A percentile compares a stretch with the other conserved stretches of the same genome.
phyloP scores from a whole-genome alignment of 1,140 invertebrate genomes.

The Pogonus chalceus region DNA sequence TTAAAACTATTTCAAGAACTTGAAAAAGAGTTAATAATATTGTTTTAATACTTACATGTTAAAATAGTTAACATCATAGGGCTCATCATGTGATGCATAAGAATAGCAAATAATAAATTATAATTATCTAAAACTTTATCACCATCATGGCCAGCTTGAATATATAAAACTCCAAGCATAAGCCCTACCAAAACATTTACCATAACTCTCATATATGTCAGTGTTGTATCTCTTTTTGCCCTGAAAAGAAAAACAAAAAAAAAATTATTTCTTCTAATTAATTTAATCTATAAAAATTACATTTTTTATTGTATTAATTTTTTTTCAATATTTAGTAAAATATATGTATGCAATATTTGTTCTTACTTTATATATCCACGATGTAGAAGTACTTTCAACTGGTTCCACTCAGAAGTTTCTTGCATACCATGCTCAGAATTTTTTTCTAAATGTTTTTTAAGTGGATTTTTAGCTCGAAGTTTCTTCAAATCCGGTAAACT shows the following conservation, averaged over 20 bases:
- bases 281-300: too few species aligned
- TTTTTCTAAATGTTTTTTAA: slow-evolving; percentile 16
- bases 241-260: too few species aligned
- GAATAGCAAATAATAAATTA: slow-evolving; percentile 67
- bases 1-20: too few species aligned
- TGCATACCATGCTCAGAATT: slow-evolving; percentile 38
- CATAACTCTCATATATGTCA: slow-evolving; percentile 73
- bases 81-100: slow-evolving; percentile 77
- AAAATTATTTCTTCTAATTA: too few species aligned
- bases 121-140: slow-evolving; percentile 69
- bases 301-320: too few species aligned
- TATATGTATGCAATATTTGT: slow-evolving; percentile 65
- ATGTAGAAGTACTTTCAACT: slow-evolving; percentile 55
- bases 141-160: slow-evolving; percentile 57
- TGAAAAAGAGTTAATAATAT: too few species aligned
- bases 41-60: slow-evolving; percentile 58
- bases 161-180: slow-evolving; percentile 63
- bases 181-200: slow-evolving; percentile 63
- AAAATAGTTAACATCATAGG: slow-evolving; percentile 78
- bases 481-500: slow-evolving; percentile 42
- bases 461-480: slow-evolving; percentile 43
- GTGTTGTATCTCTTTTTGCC: slow-evolving; percentile 53
- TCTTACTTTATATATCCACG: slow-evolving; percentile 62
- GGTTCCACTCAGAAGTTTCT: slow-evolving; percentile 58
- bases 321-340: too few species aligned